Conservation (phyloP, 2,888 invertebrate genomes). For the Nomada flava region DNA sequence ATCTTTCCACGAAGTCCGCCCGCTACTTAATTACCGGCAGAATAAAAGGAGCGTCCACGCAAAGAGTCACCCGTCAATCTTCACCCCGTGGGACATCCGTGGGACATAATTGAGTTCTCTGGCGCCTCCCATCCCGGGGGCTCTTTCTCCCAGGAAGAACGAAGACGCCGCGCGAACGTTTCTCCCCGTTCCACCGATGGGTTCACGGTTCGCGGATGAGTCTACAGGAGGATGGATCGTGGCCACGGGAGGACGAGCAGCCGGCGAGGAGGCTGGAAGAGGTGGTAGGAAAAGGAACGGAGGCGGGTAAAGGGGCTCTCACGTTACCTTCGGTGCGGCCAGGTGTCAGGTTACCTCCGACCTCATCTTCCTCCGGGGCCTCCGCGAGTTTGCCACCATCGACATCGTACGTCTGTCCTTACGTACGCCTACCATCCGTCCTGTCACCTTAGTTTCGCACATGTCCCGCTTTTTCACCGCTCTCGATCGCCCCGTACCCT, state of each 20-base stretch:
- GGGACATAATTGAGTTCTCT: slow-evolving; percentile 72
- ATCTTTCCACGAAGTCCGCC: no score
- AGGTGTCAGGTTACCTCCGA: slow-evolving; percentile 83
- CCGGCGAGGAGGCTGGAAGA: slow-evolving; percentile 59
- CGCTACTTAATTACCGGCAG: no score
- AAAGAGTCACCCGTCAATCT: slow-evolving; percentile 42
- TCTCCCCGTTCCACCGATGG: slow-evolving; percentile 47
- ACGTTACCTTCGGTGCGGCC: slow-evolving; percentile 82
- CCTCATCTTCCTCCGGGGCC: slow-evolving; percentile 82
- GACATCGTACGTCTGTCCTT: slow-evolving; percentile 70
- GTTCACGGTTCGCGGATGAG: slow-evolving; percentile 67
- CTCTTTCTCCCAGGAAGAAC: slow-evolving; percentile 15
- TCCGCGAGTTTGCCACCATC: slow-evolving; percentile 82
- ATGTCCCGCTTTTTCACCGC: slow-evolving; percentile 43
- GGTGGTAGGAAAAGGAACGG: slow-evolving; percentile 74
- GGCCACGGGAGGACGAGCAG: slow-evolving; percentile 65
- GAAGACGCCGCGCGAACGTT: slow-evolving; percentile 24
- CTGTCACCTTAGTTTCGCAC: slow-evolving; percentile 59
- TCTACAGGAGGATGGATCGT: slow-evolving; percentile 70
- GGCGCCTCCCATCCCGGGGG: slow-evolving; percentile 46
- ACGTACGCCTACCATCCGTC: slow-evolving; percentile 59
- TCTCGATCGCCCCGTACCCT: slow-evolving; percentile 5
- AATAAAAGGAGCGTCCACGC: slow-evolving; percentile 1
- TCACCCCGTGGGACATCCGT: slow-evolving; percentile 60
- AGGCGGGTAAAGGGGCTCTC: slow-evolving; percentile 80